Base-by-base conservation (phyloP, 2,113 vertebrate genomes). In the Stigmatopora nigra region DNA sequence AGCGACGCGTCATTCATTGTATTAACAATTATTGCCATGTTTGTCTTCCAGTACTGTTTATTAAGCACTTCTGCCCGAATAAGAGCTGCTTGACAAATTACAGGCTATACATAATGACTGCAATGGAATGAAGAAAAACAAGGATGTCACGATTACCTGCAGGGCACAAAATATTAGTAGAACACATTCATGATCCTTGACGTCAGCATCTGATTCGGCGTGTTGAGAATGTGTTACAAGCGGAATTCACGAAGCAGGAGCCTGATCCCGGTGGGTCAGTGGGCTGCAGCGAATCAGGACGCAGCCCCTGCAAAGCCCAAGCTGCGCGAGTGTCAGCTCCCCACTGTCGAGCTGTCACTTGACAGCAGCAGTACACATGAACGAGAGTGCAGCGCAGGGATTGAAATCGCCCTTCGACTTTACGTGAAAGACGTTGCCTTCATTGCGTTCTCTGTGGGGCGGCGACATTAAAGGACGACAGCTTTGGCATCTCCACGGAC, bases 311-410 rank as follows among this genome's bases (percentile, higher is more conserved):
- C 73, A 75, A 25, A 71, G 66, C 78, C 62, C 75, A 61, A 55
- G 12, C 73, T 78, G 62, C 15, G 74, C 74, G 53, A 16, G 25
- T 56, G 84, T 84, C 84, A 72, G 77, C 76, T 77, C 82, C 84
- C 83, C 84, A 72, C 82, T 60, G 72, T 45, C 68, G 70, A 83
- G 81, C 86, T 89, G 87, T 86, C 86, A 87, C 61, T 73, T 78
- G 79, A 82, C 86, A 82, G 84, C 68, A 22, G 41, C 36, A 61
- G 78, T 76, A 63, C 81, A 73, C 77, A 83, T 76, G 82, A 82
- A 46, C 78, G 64, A 64, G 71, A 35, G 5, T 36, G 68, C 78
- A n/a, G 74, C 80, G 66, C 60, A 31, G 41, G 64, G 76, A 81
- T 68, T 31, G 59, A 45, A 52, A 47, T 45, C 64, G 46, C 47